Conservation (phyloP, 2,113 vertebrate genomes). For the Rhinogobius similis region DNA sequence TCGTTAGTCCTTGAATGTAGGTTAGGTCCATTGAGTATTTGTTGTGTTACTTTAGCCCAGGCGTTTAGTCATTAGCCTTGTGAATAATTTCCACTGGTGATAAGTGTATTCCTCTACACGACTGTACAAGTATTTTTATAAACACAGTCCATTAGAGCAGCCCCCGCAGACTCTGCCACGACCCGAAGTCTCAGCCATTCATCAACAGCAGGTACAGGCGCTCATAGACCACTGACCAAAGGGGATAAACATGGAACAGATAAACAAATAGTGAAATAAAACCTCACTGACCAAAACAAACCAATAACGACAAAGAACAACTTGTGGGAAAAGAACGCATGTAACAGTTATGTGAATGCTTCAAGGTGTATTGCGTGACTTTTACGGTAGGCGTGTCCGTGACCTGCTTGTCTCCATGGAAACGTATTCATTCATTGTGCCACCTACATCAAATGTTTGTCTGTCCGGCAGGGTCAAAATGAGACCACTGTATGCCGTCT, state of each 20-base stretch:
- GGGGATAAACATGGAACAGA: background rate
- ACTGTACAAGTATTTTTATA: slow-evolving; percentile 4
- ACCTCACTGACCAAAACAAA: background rate
- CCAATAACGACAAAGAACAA: background rate
- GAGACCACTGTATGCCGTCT: too few relatives aligned
- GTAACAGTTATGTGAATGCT: too few relatives aligned
- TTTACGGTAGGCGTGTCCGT: too few relatives aligned
- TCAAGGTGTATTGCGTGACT: too few relatives aligned
- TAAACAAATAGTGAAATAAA: background rate
- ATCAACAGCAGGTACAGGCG: slow-evolving; percentile 2
- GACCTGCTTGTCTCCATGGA: too few relatives aligned
- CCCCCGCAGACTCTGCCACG: background rate
- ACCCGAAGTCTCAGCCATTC: background rate
- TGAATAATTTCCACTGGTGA: background rate
- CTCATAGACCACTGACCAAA: background rate
- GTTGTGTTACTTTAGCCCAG: background rate
- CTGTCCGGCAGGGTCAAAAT: too few relatives aligned
- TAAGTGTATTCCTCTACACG: background rate
- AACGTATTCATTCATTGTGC: too few relatives aligned
- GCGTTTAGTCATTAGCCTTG: background rate
- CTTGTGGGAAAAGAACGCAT: too few relatives aligned
- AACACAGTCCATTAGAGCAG: background rate
- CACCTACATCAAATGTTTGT: too few relatives aligned
- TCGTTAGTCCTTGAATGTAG: background rate
- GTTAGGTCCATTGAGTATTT: background rate